Evolutionary conservation across 2,797 vertebrate genomes (phyloP).

Genomic region (Lagorchestes hirsutus): DNA sequence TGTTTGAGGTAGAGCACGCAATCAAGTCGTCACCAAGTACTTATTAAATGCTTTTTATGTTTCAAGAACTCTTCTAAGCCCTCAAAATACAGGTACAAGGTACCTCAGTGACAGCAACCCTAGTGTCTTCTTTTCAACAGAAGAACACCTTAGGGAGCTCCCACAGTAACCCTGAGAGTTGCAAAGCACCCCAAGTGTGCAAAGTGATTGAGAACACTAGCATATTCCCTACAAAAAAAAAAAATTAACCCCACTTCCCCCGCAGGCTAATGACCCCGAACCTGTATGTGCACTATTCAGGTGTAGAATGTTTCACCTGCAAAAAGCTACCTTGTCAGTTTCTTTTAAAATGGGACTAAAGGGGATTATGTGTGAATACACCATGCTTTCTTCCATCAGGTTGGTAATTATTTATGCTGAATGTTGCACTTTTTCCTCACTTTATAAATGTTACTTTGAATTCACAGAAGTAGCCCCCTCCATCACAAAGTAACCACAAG

Average conservation of each 20-base stretch:
- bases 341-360: slow-evolving; percentile 41
- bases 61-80: background rate
- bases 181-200: background rate
- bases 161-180: background rate
- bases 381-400: slow-evolving; percentile 43
- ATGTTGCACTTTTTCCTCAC: slow-evolving; percentile 70
- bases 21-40: background rate
- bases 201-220: background rate
- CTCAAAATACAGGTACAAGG: background rate
- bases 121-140: background rate
- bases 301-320: slow-evolving; percentile 36
- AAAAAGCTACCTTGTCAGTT: slow-evolving; percentile 52
- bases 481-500: slow-evolving; percentile 69
- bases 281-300: background rate
- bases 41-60: background rate
- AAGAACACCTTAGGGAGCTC: background rate
- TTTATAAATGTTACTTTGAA: slow-evolving; percentile 80
- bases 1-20: background rate
- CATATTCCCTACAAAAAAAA: background rate
- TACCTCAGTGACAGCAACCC: background rate
- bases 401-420: slow-evolving; percentile 50
- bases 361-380: slow-evolving; percentile 57
- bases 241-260: too few relatives aligned
- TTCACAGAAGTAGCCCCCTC: slow-evolving; percentile 64
- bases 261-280: background rate